phyloP scores from a whole-genome alignment of 2,797 vertebrate genomes.

The Xerus rutilus region DNA sequence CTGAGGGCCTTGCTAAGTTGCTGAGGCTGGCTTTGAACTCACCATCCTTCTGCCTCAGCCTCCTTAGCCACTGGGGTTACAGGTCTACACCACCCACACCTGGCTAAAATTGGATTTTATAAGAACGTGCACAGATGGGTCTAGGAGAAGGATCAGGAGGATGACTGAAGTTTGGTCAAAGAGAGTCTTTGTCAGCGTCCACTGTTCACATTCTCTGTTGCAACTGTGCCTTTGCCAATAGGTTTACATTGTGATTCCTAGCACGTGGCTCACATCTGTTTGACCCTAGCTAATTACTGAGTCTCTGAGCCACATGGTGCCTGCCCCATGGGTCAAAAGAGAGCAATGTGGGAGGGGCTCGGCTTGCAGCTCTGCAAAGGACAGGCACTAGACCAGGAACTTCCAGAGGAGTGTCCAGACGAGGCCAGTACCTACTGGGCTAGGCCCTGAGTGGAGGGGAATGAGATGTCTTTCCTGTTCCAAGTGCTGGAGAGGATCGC shows the following conservation, averaged over 20 bases:
- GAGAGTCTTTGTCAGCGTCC: not conserved
- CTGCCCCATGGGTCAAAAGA: not conserved
- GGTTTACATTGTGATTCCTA: not conserved
- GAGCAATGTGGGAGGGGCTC: not conserved
- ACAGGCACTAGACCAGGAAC: not conserved
- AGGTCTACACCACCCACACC: too few relatives aligned
- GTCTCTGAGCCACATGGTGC: rapidly evolving
- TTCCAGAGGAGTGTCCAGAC: not conserved
- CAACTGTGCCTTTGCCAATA: not conserved
- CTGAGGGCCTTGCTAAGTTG: too few relatives aligned
- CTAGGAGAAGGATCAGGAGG: not conserved
- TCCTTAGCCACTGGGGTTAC: too few relatives aligned
- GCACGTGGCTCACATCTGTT: not conserved
- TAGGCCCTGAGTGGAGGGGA: not conserved
- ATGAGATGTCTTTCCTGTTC: not conserved
- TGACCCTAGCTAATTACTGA: not conserved
- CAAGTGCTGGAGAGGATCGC: rapidly evolving
- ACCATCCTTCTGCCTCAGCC: too few relatives aligned
- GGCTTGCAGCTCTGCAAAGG: not conserved
- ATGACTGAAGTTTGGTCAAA: not conserved
- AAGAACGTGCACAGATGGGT: not conserved
- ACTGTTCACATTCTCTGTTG: not conserved
- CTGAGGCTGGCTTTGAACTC: too few relatives aligned
- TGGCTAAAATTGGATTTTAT: too few relatives aligned
- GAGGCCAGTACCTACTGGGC: not conserved